phyloP scores from a whole-genome alignment of 2,113 vertebrate genomes.

The Dicentrarchus labrax region DNA sequence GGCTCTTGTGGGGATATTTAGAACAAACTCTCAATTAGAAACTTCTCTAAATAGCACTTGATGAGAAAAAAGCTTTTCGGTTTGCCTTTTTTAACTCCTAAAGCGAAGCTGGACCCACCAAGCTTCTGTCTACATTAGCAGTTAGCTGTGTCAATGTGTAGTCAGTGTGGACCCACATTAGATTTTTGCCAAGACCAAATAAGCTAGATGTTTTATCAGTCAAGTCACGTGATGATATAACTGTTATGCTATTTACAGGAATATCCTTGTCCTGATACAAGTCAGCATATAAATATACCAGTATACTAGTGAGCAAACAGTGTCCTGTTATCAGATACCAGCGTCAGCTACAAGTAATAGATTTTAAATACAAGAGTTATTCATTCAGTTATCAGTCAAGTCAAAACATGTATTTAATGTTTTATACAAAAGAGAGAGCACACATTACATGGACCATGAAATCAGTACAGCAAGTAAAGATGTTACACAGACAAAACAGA shows the following conservation, averaged over 20 bases:
- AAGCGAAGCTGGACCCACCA: no score
- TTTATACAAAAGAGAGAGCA: conserved; percentile 36
- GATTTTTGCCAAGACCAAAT: no score
- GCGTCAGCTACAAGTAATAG: not conserved
- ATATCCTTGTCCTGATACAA: not conserved
- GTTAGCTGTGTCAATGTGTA: no score
- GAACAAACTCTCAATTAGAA: no score
- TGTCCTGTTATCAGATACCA: not conserved
- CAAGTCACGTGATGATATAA: no score
- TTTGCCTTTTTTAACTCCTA: no score
- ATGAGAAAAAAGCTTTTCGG: no score
- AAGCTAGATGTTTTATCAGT: no score
- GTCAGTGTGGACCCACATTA: no score
- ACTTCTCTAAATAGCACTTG: no score
- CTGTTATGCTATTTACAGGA: not conserved
- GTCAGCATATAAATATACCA: not conserved
- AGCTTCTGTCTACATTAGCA: no score
- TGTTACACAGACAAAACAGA: not conserved
- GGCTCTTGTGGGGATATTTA: no score
- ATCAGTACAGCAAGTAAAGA: conserved; percentile 11
- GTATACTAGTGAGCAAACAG: not conserved
- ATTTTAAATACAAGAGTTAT: not conserved
- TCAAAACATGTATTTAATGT: conserved; percentile 8
- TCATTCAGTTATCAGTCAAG: not conserved
- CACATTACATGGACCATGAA: not conserved